Conservation (phyloP, 2,797 vertebrate genomes). For the Cirrhinus mrigala region DNA sequence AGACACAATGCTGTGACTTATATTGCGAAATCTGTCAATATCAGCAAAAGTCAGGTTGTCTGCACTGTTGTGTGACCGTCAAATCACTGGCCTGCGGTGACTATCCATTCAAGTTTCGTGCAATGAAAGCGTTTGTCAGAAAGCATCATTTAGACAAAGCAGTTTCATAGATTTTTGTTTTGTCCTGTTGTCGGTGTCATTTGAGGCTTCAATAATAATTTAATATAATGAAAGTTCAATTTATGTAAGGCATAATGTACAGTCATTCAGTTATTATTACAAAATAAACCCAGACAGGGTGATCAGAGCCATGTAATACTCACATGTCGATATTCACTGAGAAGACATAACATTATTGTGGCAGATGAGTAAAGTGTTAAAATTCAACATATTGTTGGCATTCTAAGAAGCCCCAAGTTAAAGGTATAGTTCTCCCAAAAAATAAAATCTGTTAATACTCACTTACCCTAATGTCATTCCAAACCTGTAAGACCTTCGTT, state of each 20-base stretch:
- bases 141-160: conserved; percentile 3
- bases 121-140: conserved; percentile 2
- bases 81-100: conserved; percentile 11
- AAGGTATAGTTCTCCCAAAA: no score
- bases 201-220: conserved; percentile 22
- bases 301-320: conserved; percentile 6
- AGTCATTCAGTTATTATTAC: neutral
- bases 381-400: neutral
- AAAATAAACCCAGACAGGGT: neutral
- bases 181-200: neutral
- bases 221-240: conserved; percentile 27
- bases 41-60: neutral
- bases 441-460: no score
- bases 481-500: no score
- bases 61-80: conserved; percentile 11
- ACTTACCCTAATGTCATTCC: no score
- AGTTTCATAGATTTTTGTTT: conserved; percentile 13
- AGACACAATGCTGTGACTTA: neutral
- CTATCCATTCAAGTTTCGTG: conserved; percentile 9
- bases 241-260: neutral
- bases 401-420: neutral
- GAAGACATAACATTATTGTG: neutral
- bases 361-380: neutral
- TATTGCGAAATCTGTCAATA: conserved; percentile 31
- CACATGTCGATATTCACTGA: neutral